Evolutionary conservation across 2,797 vertebrate genomes (phyloP), one percentile per base, ranked within the genome.

Genomic region (Hipposideros larvatus): DNA sequence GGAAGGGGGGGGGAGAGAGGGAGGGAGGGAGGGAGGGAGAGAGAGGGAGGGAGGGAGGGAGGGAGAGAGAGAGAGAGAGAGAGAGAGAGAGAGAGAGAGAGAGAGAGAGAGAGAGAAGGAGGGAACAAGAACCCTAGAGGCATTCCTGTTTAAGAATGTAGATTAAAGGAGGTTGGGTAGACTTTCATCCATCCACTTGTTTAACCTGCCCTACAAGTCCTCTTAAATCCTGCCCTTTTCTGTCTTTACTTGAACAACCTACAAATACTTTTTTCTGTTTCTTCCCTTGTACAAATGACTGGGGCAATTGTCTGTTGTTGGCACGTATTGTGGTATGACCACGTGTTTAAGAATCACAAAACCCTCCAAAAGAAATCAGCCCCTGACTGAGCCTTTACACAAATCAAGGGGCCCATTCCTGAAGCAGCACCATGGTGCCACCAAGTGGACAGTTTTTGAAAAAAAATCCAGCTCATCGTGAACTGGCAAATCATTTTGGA

Each of bases 391-490:
- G 71, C 87, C 66, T 86, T 70, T 46, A 19, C 53, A 75, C 68
- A 51, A 41, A 90, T 1, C 92, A n/a, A 82, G 48, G 66, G 90
- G 63, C 82, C 87, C 43, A 0, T 70, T 87, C 78, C 41, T 87
- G 94, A 61, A 11, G 94, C 92, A 77, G 97, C 96, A 24, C 94
- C 65, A 96, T 0, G 91, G 88, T 46, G 97, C 97, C 97, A 97
- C 94, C 97, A 88, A 94, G 97, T 97, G 97, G 97, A 57, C 28
- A 15, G 57, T 83, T 96, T 92, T 8, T 46, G 11, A 95, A 97
- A 97, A 51, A 51, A 70, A 78, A 55, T 57, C 73, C 8, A 11
- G 46, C 13, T 71, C 68, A 26, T 3, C 3, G 2, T 55, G 55
- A 88, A 31, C 9, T 13, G 14, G 18, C 21, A 31, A 59, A n/a